phyloP scores from a whole-genome alignment of 2,113 vertebrate species.

The Grallaria varia region DNA sequence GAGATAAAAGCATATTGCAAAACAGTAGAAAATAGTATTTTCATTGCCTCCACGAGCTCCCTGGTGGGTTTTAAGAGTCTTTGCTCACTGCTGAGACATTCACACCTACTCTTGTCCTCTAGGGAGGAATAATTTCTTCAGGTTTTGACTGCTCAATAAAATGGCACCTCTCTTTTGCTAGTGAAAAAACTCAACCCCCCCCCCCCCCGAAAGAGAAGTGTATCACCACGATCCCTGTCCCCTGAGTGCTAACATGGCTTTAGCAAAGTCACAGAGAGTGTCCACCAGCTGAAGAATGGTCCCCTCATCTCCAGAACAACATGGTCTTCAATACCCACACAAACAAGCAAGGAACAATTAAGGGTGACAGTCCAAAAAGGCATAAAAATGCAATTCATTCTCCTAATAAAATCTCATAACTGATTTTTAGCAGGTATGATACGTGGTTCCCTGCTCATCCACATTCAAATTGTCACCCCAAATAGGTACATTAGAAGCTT shows the following conservation, averaged over 20 bases:
- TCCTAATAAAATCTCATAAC: not conserved
- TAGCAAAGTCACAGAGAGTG: not conserved
- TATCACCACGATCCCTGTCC: not conserved
- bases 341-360: not conserved
- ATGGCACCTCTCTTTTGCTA: not conserved
- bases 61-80: not conserved
- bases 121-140: not conserved
- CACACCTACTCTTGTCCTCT: not conserved
- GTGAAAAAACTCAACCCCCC: not conserved
- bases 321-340: not conserved
- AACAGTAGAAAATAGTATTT: not conserved
- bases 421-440: not conserved
- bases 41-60: not conserved
- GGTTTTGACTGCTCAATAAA: not conserved
- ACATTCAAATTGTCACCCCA: not conserved
- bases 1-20: not conserved
- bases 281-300: not conserved
- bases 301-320: not conserved
- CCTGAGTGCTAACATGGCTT: not conserved
- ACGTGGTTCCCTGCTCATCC: not conserved
- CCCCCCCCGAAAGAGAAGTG: not conserved
- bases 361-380: not conserved
- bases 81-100: not conserved
- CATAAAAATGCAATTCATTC: not conserved
- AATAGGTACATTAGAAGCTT: not conserved